phyloP scores from a whole-genome alignment of 2,888 invertebrate species.

The Caenorhabditis auriculariae region DNA sequence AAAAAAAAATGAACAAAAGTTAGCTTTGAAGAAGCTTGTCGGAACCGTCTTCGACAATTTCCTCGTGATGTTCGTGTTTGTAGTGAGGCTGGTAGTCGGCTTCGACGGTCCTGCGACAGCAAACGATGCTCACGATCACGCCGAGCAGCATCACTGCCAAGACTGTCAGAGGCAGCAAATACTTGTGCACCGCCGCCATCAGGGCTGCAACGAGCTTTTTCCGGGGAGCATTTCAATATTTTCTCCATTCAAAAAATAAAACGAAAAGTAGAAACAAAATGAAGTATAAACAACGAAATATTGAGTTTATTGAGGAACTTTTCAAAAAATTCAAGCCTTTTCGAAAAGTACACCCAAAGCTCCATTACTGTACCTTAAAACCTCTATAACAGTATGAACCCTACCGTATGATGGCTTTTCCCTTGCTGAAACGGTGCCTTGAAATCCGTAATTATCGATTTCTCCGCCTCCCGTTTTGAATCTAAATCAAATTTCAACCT shows the following conservation, averaged over 20 bases:
- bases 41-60: no score
- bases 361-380: no score
- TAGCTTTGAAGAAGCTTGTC: neutral
- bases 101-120: no score
- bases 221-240: no score
- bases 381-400: neutral
- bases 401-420: slow-evolving; percentile 15
- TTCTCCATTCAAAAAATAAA: no score
- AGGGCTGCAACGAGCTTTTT: slow-evolving; percentile 9
- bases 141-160: neutral
- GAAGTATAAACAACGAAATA: no score
- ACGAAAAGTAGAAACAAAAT: no score
- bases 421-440: slow-evolving; percentile 25
- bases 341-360: no score
- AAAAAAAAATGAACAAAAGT: neutral
- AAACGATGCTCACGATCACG: slow-evolving; percentile 2
- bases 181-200: neutral
- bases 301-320: no score
- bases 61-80: neutral
- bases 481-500: slow-evolving; percentile 5
- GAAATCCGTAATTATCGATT: slow-evolving; percentile 31
- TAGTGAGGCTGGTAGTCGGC: neutral
- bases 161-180: slow-evolving; percentile 4
- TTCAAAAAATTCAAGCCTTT: no score
- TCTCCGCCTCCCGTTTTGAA: slow-evolving; percentile 19